Evolutionary conservation across 1,140 invertebrate species (phyloP).

Genomic region (Nilaparvata lugens): DNA sequence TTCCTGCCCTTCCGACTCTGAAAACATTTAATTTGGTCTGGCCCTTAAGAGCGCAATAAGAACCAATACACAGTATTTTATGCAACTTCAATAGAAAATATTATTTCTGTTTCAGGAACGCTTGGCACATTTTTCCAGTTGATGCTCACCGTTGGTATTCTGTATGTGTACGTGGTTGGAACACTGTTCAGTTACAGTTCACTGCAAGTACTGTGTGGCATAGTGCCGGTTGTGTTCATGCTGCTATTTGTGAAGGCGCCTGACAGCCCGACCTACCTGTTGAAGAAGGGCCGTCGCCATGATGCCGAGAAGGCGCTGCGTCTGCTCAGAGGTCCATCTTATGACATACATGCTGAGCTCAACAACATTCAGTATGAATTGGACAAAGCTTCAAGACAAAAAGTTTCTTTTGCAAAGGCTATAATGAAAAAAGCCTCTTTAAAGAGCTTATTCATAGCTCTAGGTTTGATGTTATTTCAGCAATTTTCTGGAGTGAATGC

Average conservation of each 20-base stretch:
- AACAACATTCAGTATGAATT: conserved; percentile 49
- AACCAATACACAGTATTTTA: too few species aligned
- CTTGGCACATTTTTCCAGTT: conserved; percentile 72
- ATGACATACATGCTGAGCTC: conserved; percentile 66
- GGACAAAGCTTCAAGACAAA: conserved; percentile 45
- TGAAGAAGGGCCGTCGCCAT: conserved; percentile 25
- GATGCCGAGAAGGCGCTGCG: conserved; percentile 32
- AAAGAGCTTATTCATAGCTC: conserved; percentile 59
- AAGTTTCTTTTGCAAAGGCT: conserved; percentile 44
- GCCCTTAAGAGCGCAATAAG: too few species aligned
- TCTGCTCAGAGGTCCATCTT: conserved; percentile 50
- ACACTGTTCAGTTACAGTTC: conserved; percentile 19
- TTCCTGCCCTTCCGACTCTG: too few species aligned
- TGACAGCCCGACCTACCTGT: conserved; percentile 36
- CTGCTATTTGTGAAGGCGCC: conserved; percentile 40
- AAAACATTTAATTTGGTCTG: too few species aligned
- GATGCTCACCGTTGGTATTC: conserved; percentile 56
- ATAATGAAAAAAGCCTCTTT: conserved; percentile 46
- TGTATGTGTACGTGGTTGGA: conserved; percentile 23
- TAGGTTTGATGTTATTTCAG: conserved; percentile 75
- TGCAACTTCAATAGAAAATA: too few species aligned
- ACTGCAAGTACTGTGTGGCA: conserved; percentile 23
- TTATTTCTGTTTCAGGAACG: conserved; percentile 23
- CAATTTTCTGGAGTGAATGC: conserved; percentile 79
- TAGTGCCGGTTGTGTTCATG: conserved; percentile 40